These are phyloP conservation scores for Huso huso DNA, from an alignment of 2,797 vertebrate genomes.

Conservation along the genomic window DNA sequence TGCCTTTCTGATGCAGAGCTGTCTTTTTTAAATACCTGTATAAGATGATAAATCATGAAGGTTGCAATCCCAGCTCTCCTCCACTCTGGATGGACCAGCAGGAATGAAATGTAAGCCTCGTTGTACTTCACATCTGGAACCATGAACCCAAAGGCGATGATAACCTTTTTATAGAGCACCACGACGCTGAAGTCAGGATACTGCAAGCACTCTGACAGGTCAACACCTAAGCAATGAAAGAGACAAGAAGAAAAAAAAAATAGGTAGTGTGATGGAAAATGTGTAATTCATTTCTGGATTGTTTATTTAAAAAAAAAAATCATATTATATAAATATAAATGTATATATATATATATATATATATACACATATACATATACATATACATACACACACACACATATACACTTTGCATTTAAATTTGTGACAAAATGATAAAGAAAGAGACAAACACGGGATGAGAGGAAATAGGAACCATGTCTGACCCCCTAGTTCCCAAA, in stretches of 20 bases:
- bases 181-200: slow-evolving; percentile 97
- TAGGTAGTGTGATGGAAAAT: background rate
- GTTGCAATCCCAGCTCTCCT: slow-evolving; percentile 86
- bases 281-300: no score
- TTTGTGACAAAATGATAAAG: no score
- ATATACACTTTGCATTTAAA: no score
- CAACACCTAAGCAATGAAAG: slow-evolving; percentile 66
- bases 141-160: slow-evolving; percentile 94
- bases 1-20: background rate
- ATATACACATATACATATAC: no score
- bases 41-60: slow-evolving; percentile 97
- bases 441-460: no score
- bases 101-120: slow-evolving; percentile 93
- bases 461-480: no score
- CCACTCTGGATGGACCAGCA: slow-evolving; percentile 94
- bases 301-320: no score
- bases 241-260: background rate
- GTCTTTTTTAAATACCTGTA: slow-evolving; percentile 66
- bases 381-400: no score
- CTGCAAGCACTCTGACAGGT: slow-evolving; percentile 91
- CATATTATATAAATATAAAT: no score
- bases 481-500: no score
- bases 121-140: slow-evolving; percentile 95
- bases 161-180: slow-evolving; percentile 89
- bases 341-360: no score